Percentiles rank a stretch among this genome's conserved stretches.
phyloP scores from a whole-genome alignment of 2,888 invertebrate genomes.

The Uloborus plumipes region DNA sequence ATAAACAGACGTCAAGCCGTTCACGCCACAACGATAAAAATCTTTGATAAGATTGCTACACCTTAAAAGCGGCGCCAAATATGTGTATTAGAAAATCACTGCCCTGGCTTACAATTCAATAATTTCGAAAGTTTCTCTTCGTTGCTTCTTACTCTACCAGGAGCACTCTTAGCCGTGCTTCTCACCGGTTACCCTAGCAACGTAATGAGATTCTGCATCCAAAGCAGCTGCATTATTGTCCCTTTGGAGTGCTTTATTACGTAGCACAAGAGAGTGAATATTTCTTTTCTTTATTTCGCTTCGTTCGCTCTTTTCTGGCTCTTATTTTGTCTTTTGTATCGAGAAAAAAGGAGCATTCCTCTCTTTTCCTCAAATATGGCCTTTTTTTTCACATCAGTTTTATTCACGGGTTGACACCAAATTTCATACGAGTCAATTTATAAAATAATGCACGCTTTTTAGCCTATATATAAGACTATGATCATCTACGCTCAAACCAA shows the following conservation, averaged over 20 bases:
- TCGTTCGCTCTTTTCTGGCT: conserved; percentile 13
- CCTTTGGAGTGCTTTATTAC: conserved; percentile 54
- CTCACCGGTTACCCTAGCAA: conserved; percentile 39
- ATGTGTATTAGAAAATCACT: conserved; percentile 51
- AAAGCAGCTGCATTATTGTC: conserved; percentile 50
- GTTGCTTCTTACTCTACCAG: conserved; percentile 21
- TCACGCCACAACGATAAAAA: conserved; percentile 38
- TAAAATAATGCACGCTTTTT: too few species aligned
- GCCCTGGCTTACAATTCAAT: conserved; percentile 51
- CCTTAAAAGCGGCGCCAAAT: conserved; percentile 44
- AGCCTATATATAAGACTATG: too few species aligned
- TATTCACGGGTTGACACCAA: too few species aligned
- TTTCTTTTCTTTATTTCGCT: conserved; percentile 29
- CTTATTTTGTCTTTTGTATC: conserved; percentile 17
- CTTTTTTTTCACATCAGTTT: conserved; percentile 18
- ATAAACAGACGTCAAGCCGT: conserved; percentile 24
- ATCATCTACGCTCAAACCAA: too few species aligned
- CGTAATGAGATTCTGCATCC: conserved; percentile 59
- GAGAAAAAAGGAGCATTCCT: conserved; percentile 13
- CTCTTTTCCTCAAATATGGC: not conserved
- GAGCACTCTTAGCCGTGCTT: conserved; percentile 25
- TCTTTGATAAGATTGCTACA: conserved; percentile 38
- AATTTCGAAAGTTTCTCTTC: conserved; percentile 42
- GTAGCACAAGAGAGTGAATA: conserved; percentile 43
- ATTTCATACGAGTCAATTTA: too few species aligned